These are phyloP conservation scores for Dinoponera quadriceps DNA, from an alignment of 1,140 invertebrate species.

Conservation along the genomic window DNA sequence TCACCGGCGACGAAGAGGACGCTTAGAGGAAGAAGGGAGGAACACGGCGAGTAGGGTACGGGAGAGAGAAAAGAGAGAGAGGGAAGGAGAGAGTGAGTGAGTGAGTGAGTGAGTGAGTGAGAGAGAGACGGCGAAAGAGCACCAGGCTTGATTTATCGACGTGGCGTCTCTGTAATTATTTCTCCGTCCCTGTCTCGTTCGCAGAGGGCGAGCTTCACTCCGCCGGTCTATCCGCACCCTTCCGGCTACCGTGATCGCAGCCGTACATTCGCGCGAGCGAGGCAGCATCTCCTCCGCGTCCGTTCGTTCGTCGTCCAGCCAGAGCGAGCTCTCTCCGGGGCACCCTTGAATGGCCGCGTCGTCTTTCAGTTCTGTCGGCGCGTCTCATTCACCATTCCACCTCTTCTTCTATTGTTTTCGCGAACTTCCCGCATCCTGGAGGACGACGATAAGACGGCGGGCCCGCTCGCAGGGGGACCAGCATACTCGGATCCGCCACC, in stretches of 20 bases:
- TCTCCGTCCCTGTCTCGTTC: slow-evolving; percentile 78
- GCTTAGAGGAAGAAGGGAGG: slow-evolving; percentile 36
- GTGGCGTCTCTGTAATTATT: slow-evolving; percentile 85
- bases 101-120: slow-evolving; percentile 31
- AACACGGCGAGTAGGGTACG: slow-evolving; percentile 5
- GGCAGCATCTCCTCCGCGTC: slow-evolving; percentile 28
- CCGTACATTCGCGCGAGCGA: slow-evolving; percentile 40
- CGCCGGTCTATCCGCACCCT: slow-evolving; percentile 73
- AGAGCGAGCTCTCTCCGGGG: slow-evolving; percentile 55
- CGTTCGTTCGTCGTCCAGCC: slow-evolving; percentile 33
- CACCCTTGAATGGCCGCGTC: slow-evolving; percentile 70
- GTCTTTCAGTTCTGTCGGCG: slow-evolving; percentile 65
- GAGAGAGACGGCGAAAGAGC: slow-evolving; percentile 32
- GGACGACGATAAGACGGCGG: not conserved
- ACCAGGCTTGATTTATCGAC: slow-evolving; percentile 83
- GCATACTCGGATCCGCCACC: no score
- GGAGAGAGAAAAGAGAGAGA: slow-evolving; percentile 10
- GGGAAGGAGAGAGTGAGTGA: slow-evolving; percentile 10
- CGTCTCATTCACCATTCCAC: slow-evolving; percentile 64
- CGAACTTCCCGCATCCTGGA: slow-evolving; percentile 27
- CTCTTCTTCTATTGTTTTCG: slow-evolving; percentile 44
- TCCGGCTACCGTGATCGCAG: slow-evolving; percentile 82
- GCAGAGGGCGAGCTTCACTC: slow-evolving; percentile 56
- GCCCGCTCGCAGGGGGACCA: not conserved
- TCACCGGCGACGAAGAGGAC: slow-evolving; percentile 20